Base-by-base conservation (phyloP, 2,888 invertebrate genomes). In the Microctonus aethiopoides region DNA sequence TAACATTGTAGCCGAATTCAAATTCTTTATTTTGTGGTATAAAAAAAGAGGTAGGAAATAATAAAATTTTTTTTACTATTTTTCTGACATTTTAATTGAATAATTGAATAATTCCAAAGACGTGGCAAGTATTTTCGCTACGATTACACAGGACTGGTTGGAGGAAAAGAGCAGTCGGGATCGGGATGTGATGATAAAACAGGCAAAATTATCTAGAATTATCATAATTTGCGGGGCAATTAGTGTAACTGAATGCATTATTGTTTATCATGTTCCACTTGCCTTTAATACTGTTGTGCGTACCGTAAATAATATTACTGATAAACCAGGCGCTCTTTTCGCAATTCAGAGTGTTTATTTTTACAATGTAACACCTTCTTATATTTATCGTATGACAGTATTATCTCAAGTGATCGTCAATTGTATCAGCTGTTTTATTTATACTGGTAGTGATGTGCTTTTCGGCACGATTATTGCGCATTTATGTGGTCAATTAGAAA, bases 401-500 rank as follows among this genome's bases (percentile, higher is more conserved):
- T 7, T 62, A 6, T 62, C 56, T 22, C 69, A 72, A 34, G 29
- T n/a, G 2, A 16, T 68, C 10, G 46, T 11, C 20, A 51, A 51
- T 41, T 11, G 54, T 6, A 6, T 68, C 29, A 64, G 71, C 3
- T 36, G 41, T 16, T 32, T 68, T 64, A 59, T 46, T 24, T 71
- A 68, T 22, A 39, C 66, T 36, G 66, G 68, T 2, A 57, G 66
- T 22, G 66, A 62, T 39, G 41, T 62, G 1, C 52, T 68, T 6
- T 72, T 72, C 52, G 62, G 66, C 7, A 56, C 32, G 36, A 57
- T 69, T 10, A 69, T 72, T 11, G 46, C 69, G 3, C 72, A 69
- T 51, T 69, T 56, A 11, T 69, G 72, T 11, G 60, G 65, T 13
- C 72, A 72, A 29, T 26, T 72, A 24, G 66, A 72, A 32, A 72